Conservation (phyloP, 2,797 vertebrate species). For the Hirundo rustica region DNA sequence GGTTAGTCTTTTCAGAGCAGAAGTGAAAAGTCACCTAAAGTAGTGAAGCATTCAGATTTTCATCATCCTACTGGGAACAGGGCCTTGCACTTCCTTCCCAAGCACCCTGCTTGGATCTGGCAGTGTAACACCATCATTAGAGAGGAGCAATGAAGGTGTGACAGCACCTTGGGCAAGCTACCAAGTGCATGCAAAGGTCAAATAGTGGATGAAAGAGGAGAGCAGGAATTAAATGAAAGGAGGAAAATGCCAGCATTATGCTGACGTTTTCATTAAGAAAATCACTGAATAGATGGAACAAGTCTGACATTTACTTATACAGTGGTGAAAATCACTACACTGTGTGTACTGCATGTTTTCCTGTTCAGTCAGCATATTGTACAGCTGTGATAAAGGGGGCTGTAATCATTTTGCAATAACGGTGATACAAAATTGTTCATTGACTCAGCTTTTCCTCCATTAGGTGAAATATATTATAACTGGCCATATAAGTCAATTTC, state of each 20-base stretch:
- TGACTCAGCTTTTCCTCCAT: slow-evolving; percentile 21
- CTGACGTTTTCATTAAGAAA: slow-evolving; percentile 70
- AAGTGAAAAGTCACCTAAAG: background rate
- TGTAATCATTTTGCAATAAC: slow-evolving; percentile 9
- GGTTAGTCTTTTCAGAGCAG: background rate
- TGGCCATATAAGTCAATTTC: background rate
- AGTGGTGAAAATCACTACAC: slow-evolving; percentile 26
- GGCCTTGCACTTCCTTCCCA: background rate
- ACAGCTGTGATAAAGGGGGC: slow-evolving; percentile 30
- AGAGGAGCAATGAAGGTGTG: slow-evolving; percentile 36
- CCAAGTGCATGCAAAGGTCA: slow-evolving; percentile 60
- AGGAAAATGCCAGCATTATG: slow-evolving; percentile 51
- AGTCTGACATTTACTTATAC: slow-evolving; percentile 60
- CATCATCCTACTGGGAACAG: background rate
- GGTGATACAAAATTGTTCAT: background rate
- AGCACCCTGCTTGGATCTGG: slow-evolving; percentile 5
- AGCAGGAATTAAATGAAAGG: slow-evolving; percentile 49
- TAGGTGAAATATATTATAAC: background rate
- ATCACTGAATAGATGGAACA: slow-evolving; percentile 57
- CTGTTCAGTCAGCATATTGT: slow-evolving; percentile 53
- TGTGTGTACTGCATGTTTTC: slow-evolving; percentile 14
- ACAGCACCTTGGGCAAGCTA: slow-evolving; percentile 54
- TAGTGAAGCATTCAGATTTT: background rate
- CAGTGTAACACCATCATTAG: slow-evolving; percentile 16
- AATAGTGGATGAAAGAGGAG: slow-evolving; percentile 16